Evolutionary conservation across 1,140 invertebrate species (phyloP), one percentile per base, ranked within the genome.

Genomic region (Hylyphantes graminicola): DNA sequence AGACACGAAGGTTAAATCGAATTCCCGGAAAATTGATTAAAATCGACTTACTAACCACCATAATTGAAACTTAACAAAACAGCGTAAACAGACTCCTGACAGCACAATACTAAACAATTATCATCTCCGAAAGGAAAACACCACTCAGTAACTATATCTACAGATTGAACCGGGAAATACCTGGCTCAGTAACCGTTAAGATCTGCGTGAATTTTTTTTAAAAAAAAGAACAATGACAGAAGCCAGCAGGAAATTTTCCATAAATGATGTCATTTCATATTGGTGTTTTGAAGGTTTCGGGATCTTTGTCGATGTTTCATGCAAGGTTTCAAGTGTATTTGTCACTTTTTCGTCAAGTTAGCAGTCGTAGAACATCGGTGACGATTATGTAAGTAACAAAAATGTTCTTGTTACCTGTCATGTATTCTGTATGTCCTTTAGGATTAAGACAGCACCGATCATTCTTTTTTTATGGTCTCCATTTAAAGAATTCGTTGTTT

Each of bases 141-240:
- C 35, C n/a, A 17, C 50, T 54, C 51, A 51, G 72, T 74, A 74
- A 74, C 72, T 74, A 74, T 57, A 74, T 35, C 72, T 74, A 35
- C 17, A 55, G 55, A 55, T 7, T 21, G 19, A 74, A 74, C 53
- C 72, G 72, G 57, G 74, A 64, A 76, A 76, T 76, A 76, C 76
- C 76, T 51, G 35, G 67, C 55, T 78, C 76, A 78, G 76, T 78
- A 35, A 78, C 76, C 76, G 76, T 78, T 78, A 78, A 78, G 63
- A 78, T 78, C 67, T 78, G 54, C 76, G 51, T 11, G 63, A 51
- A 78, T 78, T 76, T 76, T n/a, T 61, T 75, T 76, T 78, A 55
- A 61, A 78, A 78, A n/a, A n/a, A n/a, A n/a, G n/a, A 78, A 78
- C 76, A 78, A 78, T 78, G 76, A 78, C 76, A 67, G 63, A 64